phyloP scores from a whole-genome alignment of 1,140 invertebrate species.

The Andricus grossulariae region DNA sequence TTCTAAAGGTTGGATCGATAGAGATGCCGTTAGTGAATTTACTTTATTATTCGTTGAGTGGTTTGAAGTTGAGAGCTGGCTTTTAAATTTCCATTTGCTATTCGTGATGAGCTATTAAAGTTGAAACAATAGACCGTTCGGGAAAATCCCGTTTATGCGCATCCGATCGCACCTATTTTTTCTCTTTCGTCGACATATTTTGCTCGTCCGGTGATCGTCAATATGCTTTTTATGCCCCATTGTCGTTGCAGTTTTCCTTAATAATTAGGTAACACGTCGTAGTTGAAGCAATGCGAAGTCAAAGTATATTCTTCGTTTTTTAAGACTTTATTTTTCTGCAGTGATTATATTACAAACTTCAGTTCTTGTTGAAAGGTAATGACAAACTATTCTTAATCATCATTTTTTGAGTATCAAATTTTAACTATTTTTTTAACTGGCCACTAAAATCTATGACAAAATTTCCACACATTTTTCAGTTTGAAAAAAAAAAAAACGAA shows the following conservation, averaged over 20 bases:
- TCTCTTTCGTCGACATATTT: background rate
- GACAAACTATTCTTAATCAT: too few species aligned
- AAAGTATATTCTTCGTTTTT: too few species aligned
- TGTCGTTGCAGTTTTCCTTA: background rate
- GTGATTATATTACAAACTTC: too few species aligned
- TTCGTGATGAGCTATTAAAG: slow-evolving; percentile 26
- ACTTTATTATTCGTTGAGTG: background rate
- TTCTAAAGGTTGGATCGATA: background rate
- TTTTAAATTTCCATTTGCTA: slow-evolving; percentile 10
- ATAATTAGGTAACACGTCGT: background rate
- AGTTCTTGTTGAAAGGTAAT: too few species aligned
- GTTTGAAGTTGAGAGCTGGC: background rate
- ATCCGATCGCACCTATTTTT: slow-evolving; percentile 11
- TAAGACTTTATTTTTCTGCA: too few species aligned
- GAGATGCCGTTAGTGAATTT: background rate
- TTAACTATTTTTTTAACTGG: too few species aligned
- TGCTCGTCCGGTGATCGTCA: background rate
- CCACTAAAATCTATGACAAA: too few species aligned
- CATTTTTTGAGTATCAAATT: too few species aligned
- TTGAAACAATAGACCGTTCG: background rate
- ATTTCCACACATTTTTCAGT: too few species aligned
- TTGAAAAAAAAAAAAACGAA: too few species aligned
- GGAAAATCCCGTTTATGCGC: background rate
- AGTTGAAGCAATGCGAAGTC: background rate
- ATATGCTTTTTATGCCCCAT: slow-evolving; percentile 8